These are phyloP conservation scores for Lutjanus campechanus DNA, from an alignment of 2,797 vertebrate genomes.

Conservation along the genomic window DNA sequence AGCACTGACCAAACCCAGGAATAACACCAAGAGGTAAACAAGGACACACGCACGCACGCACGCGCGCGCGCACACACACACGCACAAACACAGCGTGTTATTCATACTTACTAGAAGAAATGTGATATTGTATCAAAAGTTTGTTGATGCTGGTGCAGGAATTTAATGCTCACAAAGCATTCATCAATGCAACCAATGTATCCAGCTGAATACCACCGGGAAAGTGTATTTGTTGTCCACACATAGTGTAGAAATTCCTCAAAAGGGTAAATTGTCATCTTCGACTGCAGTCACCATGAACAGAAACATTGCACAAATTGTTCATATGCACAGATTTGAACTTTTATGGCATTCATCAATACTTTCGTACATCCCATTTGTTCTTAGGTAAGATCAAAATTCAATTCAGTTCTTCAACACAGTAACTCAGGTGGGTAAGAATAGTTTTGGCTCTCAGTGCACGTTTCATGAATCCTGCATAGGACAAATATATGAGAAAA, in stretches of 20 bases:
- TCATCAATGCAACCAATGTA: not conserved
- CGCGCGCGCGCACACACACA: not conserved
- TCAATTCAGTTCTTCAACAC: no score
- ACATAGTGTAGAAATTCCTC: not conserved
- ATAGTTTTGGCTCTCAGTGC: no score
- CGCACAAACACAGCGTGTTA: not conserved
- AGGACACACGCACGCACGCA: not conserved
- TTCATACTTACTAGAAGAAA: not conserved
- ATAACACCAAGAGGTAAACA: conserved; percentile 92
- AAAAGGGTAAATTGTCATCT: not conserved
- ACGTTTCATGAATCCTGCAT: no score
- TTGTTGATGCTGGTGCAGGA: not conserved
- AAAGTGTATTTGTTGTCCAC: not conserved
- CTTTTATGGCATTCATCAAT: no score
- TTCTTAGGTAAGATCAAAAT: no score
- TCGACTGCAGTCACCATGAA: not conserved
- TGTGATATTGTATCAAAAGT: not conserved
- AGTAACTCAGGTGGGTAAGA: no score
- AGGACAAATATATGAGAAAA: no score
- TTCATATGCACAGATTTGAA: no score
- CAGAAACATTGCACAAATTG: not conserved
- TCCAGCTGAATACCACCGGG: not conserved
- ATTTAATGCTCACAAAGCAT: not conserved
- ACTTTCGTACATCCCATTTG: no score
- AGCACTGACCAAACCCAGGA: conserved; percentile 90